Base-by-base conservation (phyloP, 2,888 invertebrate genomes). In the Myathropa florea region DNA sequence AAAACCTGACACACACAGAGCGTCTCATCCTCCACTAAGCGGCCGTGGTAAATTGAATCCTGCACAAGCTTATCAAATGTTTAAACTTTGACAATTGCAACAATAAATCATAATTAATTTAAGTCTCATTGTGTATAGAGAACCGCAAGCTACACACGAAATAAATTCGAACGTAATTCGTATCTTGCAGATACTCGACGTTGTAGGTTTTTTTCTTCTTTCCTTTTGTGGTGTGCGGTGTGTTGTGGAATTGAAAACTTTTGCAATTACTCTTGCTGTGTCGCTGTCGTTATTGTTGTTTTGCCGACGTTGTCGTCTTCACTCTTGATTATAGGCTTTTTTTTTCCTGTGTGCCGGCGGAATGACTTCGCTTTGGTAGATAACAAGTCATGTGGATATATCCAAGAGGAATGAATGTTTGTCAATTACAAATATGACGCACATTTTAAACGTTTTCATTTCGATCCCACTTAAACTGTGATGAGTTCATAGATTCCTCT, bases 61-160 rank as follows among this genome's bases (percentile, higher is more conserved):
- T 73, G 73, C 64, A 59, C 46, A 46, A 75, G 83, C 86, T 83
- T 82, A 83, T 83, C 82, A 86, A 86, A 82, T 73, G 73, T 82
- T 82, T 82, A 77, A 85, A 73, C 85, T 82, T 85, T 77, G 77
- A 82, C 82, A 86, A 86, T 82, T 86, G 85, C 65, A 70, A 86
- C 28, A 86, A 86, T 83, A 86, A 86, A 86, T 86, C 83, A 86
- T 79, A 86, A 86, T 83, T 78, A 86, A 78, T 83, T 82, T 82
- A 78, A 61, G 64, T 72, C 57, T 67, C 70, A 76, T 85, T 79
- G 26, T 80, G 73, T 64, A 72, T 14, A 18, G 23, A 60, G n/a
- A 33, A 53, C 9, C 28, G 7, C 10, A 12, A 14, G 30, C 24
- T 36, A 65, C 61, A 57, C 61, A 73, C 57, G 26, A 83, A 83